phyloP scores from a whole-genome alignment of 2,797 vertebrate species.

The Anomalospiza imberbis region DNA sequence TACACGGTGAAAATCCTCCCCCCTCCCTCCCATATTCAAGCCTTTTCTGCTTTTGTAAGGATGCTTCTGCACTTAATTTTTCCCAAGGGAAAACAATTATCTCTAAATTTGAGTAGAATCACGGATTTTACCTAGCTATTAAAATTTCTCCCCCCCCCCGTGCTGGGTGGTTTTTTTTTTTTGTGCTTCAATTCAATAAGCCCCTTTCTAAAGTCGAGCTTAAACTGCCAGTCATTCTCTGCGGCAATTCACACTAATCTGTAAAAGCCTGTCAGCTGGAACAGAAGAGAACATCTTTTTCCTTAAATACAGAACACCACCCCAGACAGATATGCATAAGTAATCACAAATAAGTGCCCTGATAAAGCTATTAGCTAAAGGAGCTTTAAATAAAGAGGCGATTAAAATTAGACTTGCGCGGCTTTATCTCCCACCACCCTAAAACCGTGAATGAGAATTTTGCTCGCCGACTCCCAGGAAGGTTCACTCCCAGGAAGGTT shows the following conservation, averaged over 20 bases:
- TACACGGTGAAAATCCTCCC: fast-evolving
- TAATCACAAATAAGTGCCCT: not conserved
- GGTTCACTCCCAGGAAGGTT: not conserved
- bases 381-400: not conserved
- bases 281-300: not conserved
- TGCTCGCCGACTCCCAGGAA: not conserved
- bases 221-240: constrained; percentile 18
- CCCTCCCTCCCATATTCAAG: too few species aligned
- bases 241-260: not conserved
- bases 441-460: not conserved
- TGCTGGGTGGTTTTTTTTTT: not conserved
- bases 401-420: not conserved
- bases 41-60: not conserved
- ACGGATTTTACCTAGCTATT: not conserved
- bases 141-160: not conserved
- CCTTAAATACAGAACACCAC: not conserved
- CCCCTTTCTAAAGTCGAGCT: not conserved
- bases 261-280: not conserved
- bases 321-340: not conserved
- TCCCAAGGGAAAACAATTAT: not conserved
- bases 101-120: not conserved
- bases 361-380: not conserved
- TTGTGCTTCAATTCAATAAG: not conserved
- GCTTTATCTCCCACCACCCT: not conserved
- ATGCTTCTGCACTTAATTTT: not conserved